Percentiles rank a stretch among this genome's conserved stretches.
Evolutionary conservation across 2,888 invertebrate genomes (phyloP).

Genomic region (Mycalesis mineus): DNA sequence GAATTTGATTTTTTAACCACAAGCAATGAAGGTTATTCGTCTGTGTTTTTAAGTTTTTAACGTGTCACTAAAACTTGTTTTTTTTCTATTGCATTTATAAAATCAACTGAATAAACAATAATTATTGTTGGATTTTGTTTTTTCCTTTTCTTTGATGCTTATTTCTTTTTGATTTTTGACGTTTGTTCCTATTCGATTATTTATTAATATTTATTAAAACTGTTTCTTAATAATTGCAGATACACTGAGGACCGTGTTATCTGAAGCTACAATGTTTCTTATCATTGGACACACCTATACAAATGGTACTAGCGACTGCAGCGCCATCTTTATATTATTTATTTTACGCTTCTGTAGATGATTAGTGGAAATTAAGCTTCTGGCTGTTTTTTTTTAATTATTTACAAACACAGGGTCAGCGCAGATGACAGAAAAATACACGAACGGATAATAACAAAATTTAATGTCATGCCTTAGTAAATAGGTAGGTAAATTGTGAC

Average conservation of each 20-base stretch:
- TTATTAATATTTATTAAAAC: conserved; percentile 25
- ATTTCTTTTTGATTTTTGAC: not conserved
- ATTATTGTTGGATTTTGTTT: not conserved
- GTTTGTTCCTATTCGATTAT: not conserved
- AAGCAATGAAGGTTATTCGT: not conserved
- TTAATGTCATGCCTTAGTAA: too few relatives aligned
- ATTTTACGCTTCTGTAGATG: conserved; percentile 19
- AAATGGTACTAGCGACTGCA: conserved; percentile 33
- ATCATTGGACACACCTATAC: conserved; percentile 32
- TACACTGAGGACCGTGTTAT: conserved; percentile 38
- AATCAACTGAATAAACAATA: not conserved
- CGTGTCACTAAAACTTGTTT: conserved; percentile 10
- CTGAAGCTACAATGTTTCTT: conserved; percentile 34
- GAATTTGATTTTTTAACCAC: not conserved
- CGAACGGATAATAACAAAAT: too few relatives aligned
- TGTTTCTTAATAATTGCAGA: conserved; percentile 36
- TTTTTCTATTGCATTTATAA: not conserved
- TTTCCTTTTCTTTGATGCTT: not conserved
- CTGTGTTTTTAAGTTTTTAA: conserved; percentile 4
- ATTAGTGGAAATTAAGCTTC: conserved; percentile 7
- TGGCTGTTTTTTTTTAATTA: conserved; percentile 15
- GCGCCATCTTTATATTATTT: conserved; percentile 25
- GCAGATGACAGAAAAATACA: too few relatives aligned
- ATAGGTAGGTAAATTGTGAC: too few relatives aligned
- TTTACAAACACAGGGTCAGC: not conserved